Percentiles rank a stretch among this genome's conserved stretches.
phyloP scores from a whole-genome alignment of 2,113 vertebrate genomes.

The Cettia cetti region DNA sequence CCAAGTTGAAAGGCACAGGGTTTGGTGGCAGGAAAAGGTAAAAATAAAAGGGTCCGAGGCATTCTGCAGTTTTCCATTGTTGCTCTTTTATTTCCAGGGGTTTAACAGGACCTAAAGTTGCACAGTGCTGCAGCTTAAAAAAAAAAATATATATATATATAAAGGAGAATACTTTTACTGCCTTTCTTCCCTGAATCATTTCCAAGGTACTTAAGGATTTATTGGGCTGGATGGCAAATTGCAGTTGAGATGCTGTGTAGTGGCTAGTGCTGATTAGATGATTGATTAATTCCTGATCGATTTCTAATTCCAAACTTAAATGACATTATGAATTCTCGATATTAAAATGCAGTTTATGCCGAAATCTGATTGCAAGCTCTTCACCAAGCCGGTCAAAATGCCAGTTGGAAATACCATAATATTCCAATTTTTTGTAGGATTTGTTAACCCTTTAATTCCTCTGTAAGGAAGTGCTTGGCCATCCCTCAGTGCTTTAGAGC shows the following conservation, averaged over 20 bases:
- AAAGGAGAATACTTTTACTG: neutral
- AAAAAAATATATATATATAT: too few relatives aligned
- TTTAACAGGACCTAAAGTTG: neutral
- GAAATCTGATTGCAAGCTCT: neutral
- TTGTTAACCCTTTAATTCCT: conserved; percentile 43
- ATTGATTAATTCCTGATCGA: conserved; percentile 50
- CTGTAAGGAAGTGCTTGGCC: neutral
- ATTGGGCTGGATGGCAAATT: conserved; percentile 30
- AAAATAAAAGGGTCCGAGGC: neutral
- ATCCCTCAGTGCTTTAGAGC: neutral
- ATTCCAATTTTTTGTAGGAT: neutral
- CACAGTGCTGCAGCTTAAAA: neutral
- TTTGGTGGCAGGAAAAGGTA: conserved; percentile 36
- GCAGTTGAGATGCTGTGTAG: neutral
- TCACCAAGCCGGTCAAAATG: neutral
- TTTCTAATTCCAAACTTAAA: conserved; percentile 54
- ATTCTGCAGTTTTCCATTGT: conserved; percentile 35
- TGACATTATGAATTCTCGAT: conserved; percentile 8
- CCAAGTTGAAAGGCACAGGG: conserved; percentile 54
- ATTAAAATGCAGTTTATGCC: neutral
- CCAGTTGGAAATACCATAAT: neutral
- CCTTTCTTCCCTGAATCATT: conserved; percentile 36
- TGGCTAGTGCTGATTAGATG: conserved; percentile 11
- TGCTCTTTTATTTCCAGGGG: conserved; percentile 57
- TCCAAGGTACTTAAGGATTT: conserved; percentile 35